Conservation (phyloP, 2,113 vertebrate genomes). For the Rattus rattus region DNA sequence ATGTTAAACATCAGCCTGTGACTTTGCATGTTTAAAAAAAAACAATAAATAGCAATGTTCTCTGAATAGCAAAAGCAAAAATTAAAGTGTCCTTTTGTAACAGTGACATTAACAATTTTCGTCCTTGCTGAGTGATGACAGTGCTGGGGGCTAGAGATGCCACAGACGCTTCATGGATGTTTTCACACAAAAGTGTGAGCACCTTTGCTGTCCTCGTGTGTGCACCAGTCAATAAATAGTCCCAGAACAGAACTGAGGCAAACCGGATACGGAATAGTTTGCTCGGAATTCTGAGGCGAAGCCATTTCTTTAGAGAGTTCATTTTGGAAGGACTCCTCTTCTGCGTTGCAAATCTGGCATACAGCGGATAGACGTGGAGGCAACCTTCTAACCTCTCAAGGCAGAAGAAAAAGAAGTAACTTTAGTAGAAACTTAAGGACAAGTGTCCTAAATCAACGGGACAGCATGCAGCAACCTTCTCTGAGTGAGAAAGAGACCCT, state of each 20-base stretch:
- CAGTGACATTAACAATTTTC: background rate
- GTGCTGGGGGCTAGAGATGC: background rate
- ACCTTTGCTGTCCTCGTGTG: background rate
- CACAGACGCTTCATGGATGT: background rate
- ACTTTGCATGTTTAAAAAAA: background rate
- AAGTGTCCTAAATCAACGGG: background rate
- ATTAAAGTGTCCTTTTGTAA: background rate
- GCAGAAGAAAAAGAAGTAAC: background rate
- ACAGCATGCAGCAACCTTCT: background rate
- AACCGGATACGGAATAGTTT: background rate
- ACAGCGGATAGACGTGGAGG: background rate
- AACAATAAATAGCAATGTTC: slow-evolving; percentile 37
- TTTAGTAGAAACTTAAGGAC: background rate
- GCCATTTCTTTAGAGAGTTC: background rate
- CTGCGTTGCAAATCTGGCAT: background rate
- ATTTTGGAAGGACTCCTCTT: background rate
- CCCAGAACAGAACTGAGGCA: background rate
- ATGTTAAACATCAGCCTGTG: background rate
- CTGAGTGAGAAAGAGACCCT: background rate
- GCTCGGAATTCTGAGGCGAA: slow-evolving; percentile 18
- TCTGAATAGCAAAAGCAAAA: slow-evolving; percentile 23
- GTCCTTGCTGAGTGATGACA: background rate
- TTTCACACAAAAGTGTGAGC: background rate
- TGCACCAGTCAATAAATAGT: background rate
- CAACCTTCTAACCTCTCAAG: background rate